Percentiles rank a stretch among this genome's conserved stretches.
Conservation (phyloP, 2,888 invertebrate species). For the Siphlonurus alternatus region DNA sequence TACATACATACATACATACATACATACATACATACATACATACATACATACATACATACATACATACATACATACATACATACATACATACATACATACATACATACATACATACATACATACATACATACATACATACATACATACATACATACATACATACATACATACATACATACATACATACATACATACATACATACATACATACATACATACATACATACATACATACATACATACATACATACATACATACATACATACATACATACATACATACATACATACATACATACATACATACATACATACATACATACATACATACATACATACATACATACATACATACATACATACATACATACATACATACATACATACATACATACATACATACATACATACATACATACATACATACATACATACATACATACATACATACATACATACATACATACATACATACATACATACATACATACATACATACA, state of each 20-base stretch:
- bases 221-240: background rate
- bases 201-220: background rate
- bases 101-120: background rate
- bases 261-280: background rate
- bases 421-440: background rate
- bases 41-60: background rate
- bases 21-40: background rate
- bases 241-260: background rate
- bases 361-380: background rate
- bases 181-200: background rate
- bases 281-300: background rate
- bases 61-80: background rate
- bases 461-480: background rate
- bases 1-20: background rate
- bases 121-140: background rate
- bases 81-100: background rate
- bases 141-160: background rate
- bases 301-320: background rate
- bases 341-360: background rate
- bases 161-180: background rate
- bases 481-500: background rate
- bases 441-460: background rate
- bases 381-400: background rate
- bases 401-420: background rate
- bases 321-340: background rate